Percentiles rank a stretch among this genome's conserved stretches.
Conservation (phyloP, 92 coral and sea anemone species). For the Meandrina meandrites region DNA sequence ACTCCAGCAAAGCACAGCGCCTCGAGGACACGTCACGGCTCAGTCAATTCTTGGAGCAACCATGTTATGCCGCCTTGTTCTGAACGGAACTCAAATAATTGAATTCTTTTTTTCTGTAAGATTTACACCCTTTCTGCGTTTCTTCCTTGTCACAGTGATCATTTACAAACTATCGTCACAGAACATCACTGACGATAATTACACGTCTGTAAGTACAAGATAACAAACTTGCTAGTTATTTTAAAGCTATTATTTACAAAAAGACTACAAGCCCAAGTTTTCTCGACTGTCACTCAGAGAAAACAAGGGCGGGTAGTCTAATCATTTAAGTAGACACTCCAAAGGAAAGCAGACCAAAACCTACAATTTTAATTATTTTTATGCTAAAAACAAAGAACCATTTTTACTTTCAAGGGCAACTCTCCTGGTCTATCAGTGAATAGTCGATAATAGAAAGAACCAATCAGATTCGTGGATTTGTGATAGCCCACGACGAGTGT, state of each 20-base stretch:
- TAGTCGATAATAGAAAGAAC: too few species aligned
- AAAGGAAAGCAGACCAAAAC: not conserved
- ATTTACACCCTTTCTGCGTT: not conserved
- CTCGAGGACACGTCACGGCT: not conserved
- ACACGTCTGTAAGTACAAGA: not conserved
- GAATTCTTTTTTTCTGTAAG: not conserved
- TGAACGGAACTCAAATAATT: not conserved
- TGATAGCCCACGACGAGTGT: too few species aligned
- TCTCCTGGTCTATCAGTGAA: too few species aligned
- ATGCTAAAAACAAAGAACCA: too few species aligned
- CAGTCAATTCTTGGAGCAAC: not conserved
- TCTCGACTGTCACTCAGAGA: too few species aligned
- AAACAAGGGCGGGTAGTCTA: too few species aligned
- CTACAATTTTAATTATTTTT: too few species aligned
- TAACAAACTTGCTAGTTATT: not conserved
- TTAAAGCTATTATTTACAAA: not conserved
- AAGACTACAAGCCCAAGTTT: not conserved
- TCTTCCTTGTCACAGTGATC: not conserved
- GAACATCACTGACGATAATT: not conserved
- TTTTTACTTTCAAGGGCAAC: too few species aligned
- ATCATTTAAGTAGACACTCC: not conserved
- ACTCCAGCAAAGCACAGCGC: too few species aligned
- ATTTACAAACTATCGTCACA: not conserved
- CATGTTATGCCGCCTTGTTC: not conserved
- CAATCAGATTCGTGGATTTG: too few species aligned